A percentile compares a stretch with the other conserved stretches of the same genome.
Evolutionary conservation across 2,797 vertebrate species (phyloP).

Genomic region (Catamblyrhynchus diadema): DNA sequence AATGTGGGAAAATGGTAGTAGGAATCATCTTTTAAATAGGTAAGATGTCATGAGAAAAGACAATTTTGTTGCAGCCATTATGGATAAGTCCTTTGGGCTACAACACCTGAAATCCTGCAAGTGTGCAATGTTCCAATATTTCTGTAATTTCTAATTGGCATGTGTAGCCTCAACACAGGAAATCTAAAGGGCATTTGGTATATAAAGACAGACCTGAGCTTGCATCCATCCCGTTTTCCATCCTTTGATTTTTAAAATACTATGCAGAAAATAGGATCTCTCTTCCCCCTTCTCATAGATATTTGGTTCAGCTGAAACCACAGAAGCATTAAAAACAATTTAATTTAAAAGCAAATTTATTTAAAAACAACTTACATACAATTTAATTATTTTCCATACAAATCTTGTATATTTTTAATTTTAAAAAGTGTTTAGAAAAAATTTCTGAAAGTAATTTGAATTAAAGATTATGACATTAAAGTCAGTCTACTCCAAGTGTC

Average conservation of each 20-base stretch:
- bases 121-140: neutral
- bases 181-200: neutral
- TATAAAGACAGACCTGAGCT: neutral
- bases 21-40: neutral
- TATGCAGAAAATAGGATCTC: neutral
- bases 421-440: neutral
- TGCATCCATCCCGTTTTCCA: neutral
- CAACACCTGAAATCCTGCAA: neutral
- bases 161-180: neutral
- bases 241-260: neutral
- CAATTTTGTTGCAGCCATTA: neutral
- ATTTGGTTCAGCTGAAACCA: neutral
- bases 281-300: neutral
- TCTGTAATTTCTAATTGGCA: neutral
- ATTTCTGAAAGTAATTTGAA: neutral
- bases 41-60: neutral
- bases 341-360: neutral
- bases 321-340: neutral
- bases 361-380: neutral
- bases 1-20: neutral
- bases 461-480: neutral
- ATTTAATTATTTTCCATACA: neutral
- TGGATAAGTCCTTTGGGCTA: neutral
- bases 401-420: neutral
- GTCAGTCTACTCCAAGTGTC: neutral